phyloP scores from a whole-genome alignment of 2,113 vertebrate genomes.

The Cnemophilus loriae region DNA sequence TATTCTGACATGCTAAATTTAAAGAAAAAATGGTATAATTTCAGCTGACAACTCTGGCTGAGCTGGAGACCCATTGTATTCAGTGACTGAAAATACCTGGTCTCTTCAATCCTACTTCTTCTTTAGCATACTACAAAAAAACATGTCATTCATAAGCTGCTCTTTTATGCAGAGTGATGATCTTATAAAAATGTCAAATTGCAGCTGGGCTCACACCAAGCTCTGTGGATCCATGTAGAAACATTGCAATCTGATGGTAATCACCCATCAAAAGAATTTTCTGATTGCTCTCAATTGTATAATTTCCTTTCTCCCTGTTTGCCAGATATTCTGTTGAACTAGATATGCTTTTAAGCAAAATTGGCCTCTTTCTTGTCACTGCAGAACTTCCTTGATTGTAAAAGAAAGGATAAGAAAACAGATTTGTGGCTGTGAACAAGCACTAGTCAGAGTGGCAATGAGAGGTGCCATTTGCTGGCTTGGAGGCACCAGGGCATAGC shows the following conservation, averaged over 20 bases:
- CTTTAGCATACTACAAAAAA: neutral
- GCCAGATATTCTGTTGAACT: neutral
- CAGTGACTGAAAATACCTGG: neutral
- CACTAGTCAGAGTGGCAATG: neutral
- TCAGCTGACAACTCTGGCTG: neutral
- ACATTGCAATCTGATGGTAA: conserved; percentile 4
- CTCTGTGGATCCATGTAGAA: neutral
- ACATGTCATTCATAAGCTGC: neutral
- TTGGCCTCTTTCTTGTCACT: neutral
- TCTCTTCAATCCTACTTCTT: neutral
- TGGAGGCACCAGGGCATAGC: neutral
- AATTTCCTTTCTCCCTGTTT: conserved; percentile 7
- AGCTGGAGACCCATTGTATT: neutral
- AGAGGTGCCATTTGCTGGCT: neutral
- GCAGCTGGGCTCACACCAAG: neutral
- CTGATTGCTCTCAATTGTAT: neutral
- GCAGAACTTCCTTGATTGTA: neutral
- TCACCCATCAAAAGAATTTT: conserved; percentile 7
- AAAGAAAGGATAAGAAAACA: neutral
- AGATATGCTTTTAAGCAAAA: conserved; percentile 16
- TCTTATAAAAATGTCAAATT: conserved; percentile 3
- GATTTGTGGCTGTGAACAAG: neutral
- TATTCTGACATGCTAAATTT: neutral
- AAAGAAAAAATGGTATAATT: neutral
- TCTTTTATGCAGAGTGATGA: neutral